Evolutionary conservation across 2,113 vertebrate species (phyloP).

Genomic region (Opisthocomus hoazin): DNA sequence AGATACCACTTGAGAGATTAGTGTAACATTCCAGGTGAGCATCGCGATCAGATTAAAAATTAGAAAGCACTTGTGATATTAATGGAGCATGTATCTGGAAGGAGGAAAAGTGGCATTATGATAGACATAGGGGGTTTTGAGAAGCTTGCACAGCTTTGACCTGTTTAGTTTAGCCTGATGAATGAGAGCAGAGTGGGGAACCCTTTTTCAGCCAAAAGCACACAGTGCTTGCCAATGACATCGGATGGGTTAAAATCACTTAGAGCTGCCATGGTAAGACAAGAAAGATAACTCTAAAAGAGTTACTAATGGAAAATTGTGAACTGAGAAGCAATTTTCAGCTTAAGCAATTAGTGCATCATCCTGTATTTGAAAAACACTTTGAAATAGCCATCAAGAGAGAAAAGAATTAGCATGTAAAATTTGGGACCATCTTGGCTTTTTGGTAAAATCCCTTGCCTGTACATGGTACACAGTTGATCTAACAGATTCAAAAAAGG

Average conservation of each 20-base stretch:
- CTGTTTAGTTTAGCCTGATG: not conserved
- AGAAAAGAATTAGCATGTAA: not conserved
- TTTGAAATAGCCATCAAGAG: not conserved
- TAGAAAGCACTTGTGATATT: not conserved
- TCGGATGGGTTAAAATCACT: not conserved
- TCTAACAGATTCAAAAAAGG: not conserved
- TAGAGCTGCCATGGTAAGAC: not conserved
- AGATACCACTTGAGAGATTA: not conserved
- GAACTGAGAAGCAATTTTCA: conserved; percentile 4
- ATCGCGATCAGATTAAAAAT: rapidly evolving
- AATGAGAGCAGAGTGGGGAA: not conserved
- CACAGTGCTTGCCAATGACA: not conserved
- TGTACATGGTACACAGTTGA: not conserved
- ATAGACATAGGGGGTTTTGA: not conserved
- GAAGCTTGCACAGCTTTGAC: not conserved
- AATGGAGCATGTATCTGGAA: not conserved
- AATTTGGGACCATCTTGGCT: not conserved
- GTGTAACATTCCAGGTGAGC: not conserved
- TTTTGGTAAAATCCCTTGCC: not conserved
- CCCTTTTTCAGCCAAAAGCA: not conserved
- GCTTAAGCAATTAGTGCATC: not conserved
- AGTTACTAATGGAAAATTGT: not conserved
- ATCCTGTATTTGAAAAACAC: not conserved
- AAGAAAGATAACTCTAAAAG: not conserved
- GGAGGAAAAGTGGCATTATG: not conserved